Conservation (phyloP, 2,888 invertebrate genomes). For the Plutella xylostella region DNA sequence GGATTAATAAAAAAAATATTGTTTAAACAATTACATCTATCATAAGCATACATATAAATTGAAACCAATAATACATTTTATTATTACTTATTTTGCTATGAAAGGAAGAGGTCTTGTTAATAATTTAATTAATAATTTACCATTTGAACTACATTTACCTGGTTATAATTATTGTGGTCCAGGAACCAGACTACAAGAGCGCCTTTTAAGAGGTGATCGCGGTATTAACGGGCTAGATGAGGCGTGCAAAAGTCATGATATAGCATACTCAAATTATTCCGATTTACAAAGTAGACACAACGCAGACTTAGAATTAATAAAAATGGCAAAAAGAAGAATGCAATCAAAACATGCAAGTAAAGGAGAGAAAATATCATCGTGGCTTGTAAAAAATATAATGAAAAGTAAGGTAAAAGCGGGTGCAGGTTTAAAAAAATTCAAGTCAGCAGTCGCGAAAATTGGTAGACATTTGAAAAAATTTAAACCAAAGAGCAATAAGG, state of each 20-base stretch:
- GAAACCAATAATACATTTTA: too few relatives aligned
- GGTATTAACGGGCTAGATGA: constrained; percentile 18
- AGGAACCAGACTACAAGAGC: constrained; percentile 24
- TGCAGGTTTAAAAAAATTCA: background rate
- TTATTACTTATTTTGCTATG: too few relatives aligned
- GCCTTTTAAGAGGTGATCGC: constrained; percentile 27
- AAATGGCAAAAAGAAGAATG: constrained; percentile 24
- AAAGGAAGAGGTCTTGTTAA: constrained; percentile 9
- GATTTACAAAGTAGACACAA: constrained; percentile 18
- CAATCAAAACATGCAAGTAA: constrained; percentile 9
- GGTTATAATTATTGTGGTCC: constrained; percentile 24
- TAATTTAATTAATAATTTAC: constrained; percentile 8
- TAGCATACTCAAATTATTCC: constrained; percentile 11
- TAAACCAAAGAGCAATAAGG: constrained; percentile 17
- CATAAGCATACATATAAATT: background rate
- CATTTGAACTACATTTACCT: constrained; percentile 14
- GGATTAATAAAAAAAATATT: constrained; percentile 15
- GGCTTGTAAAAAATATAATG: constrained; percentile 12
- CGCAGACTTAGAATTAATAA: constrained; percentile 27
- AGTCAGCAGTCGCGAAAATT: too few relatives aligned
- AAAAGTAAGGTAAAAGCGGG: constrained; percentile 19
- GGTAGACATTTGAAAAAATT: constrained; percentile 12
- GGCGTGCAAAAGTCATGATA: constrained; percentile 11
- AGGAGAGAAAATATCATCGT: constrained; percentile 12
- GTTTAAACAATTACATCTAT: too few relatives aligned